A percentile compares a stretch with the other conserved stretches of the same genome.
phyloP scores from a whole-genome alignment of 2,797 vertebrate species.

The Eulemur mongoz region DNA sequence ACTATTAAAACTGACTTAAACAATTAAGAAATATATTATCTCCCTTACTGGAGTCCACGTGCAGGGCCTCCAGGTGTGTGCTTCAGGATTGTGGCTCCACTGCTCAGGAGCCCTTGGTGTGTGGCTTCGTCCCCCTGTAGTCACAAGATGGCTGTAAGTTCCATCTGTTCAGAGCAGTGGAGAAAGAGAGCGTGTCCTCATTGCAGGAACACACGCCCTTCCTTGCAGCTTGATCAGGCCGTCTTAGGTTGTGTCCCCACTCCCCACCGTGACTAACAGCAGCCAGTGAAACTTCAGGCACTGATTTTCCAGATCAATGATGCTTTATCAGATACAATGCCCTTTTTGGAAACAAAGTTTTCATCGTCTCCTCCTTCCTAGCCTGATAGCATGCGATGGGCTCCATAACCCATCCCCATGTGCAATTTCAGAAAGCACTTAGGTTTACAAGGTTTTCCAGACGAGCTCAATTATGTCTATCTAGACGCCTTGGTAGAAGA shows the following conservation, averaged over 20 bases:
- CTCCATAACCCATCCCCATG: background rate
- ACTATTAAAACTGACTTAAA: background rate
- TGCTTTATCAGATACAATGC: background rate
- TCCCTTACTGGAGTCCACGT: background rate
- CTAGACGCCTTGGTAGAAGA: background rate
- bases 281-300: background rate
- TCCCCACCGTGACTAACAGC: background rate
- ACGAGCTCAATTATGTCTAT: background rate
- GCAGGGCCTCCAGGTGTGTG: background rate
- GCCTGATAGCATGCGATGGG: background rate
- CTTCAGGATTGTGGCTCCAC: background rate
- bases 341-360: background rate
- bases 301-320: background rate
- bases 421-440: background rate
- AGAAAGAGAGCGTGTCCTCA: background rate
- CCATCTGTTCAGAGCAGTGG: background rate
- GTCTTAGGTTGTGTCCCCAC: background rate
- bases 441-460: background rate
- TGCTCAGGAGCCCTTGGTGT: background rate
- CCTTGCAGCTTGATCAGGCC: background rate
- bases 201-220: background rate
- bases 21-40: background rate
- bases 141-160: background rate
- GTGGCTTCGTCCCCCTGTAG: background rate
- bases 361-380: background rate